A percentile compares a stretch with the other conserved stretches of the same genome.
phyloP scores from a whole-genome alignment of 2,113 vertebrate genomes.

The Piaya cayana region DNA sequence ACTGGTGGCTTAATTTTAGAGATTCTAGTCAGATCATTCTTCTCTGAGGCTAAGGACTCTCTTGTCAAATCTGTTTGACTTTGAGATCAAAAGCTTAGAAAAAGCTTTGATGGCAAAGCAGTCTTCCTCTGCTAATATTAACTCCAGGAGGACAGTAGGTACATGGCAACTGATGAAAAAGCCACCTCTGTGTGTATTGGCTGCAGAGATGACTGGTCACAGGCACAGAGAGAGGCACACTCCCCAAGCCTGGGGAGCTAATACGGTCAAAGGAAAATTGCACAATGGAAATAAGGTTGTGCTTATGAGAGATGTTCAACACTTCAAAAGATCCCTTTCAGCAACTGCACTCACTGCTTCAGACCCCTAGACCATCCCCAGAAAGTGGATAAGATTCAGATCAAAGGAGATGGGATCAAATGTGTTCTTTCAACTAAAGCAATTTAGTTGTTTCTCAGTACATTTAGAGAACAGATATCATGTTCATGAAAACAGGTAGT shows the following conservation, averaged over 20 bases:
- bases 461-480: neutral
- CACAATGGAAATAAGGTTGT: neutral
- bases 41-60: neutral
- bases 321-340: neutral
- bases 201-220: rapidly evolving
- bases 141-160: neutral
- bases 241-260: neutral
- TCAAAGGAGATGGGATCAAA: neutral
- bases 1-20: neutral
- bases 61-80: neutral
- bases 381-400: neutral
- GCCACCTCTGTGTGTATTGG: neutral
- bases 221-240: rapidly evolving
- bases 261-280: neutral
- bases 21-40: neutral
- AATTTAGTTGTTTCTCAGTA: neutral
- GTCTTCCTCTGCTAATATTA: neutral
- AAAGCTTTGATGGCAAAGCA: neutral
- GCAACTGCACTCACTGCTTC: neutral
- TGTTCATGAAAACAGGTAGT: neutral
- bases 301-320: neutral
- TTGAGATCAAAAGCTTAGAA: neutral
- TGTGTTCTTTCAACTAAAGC: neutral
- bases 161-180: neutral
- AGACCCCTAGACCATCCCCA: neutral